phyloP scores from a whole-genome alignment of 2,888 invertebrate genomes.

The Calameuta filiformis region DNA sequence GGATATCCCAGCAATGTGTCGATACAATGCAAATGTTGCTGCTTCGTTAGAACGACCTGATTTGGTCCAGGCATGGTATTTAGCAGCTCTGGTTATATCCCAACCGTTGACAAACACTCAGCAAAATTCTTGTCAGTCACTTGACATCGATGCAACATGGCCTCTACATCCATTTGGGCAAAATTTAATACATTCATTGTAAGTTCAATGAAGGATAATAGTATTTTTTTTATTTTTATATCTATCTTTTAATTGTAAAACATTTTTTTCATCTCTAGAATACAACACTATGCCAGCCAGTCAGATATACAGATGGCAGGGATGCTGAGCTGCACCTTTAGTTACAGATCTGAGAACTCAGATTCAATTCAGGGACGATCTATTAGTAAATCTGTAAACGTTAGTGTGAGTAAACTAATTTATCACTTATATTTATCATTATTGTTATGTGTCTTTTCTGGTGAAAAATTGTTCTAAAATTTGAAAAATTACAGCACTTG shows the following conservation, averaged over 20 bases:
- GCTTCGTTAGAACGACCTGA: slow-evolving; percentile 81
- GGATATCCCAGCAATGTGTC: slow-evolving; percentile 75
- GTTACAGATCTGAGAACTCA: slow-evolving; percentile 72
- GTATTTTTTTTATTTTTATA: slow-evolving; percentile 13
- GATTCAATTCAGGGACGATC: slow-evolving; percentile 63
- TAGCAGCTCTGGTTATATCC: slow-evolving; percentile 77
- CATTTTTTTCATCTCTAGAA: slow-evolving; percentile 68
- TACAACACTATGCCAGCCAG: slow-evolving; percentile 82
- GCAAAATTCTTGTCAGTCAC: slow-evolving; percentile 50
- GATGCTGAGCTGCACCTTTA: slow-evolving; percentile 91
- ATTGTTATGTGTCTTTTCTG: too few relatives aligned
- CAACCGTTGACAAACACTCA: slow-evolving; percentile 48
- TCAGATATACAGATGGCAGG: slow-evolving; percentile 94
- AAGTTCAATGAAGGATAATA: slow-evolving; percentile 59
- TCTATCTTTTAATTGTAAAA: slow-evolving; percentile 10
- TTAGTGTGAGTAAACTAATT: slow-evolving; percentile 64
- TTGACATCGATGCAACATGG: slow-evolving; percentile 76
- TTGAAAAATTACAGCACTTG: too few relatives aligned
- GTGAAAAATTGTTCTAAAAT: too few relatives aligned
- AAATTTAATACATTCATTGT: slow-evolving; percentile 87
- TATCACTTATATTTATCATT: neutral
- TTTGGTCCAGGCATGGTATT: slow-evolving; percentile 87
- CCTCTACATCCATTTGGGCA: slow-evolving; percentile 88
- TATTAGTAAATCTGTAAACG: slow-evolving; percentile 70
- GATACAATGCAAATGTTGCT: slow-evolving; percentile 82